Conservation (phyloP, 2,888 invertebrate species). For the Heliconius cydno region DNA sequence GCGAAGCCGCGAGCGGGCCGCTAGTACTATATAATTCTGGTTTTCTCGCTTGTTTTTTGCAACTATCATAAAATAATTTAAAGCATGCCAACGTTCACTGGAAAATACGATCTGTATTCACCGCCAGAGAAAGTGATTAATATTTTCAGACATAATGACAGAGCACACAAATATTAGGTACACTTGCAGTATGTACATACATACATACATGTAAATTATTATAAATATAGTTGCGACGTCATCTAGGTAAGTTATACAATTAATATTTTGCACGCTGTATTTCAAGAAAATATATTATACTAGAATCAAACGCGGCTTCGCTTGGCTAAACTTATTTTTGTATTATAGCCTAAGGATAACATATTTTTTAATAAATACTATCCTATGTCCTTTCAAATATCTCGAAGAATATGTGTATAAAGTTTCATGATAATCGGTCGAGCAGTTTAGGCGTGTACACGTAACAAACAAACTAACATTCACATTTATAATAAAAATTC, state of each 20-base stretch:
- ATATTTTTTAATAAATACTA: too few species aligned
- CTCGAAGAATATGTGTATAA: too few species aligned
- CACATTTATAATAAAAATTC: too few species aligned
- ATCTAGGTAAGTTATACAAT: not conserved
- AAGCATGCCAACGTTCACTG: conserved; percentile 19
- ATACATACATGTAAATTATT: not conserved
- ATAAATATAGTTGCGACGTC: not conserved
- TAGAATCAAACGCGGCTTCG: too few species aligned
- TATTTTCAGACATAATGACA: conserved; percentile 13
- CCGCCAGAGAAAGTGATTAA: conserved; percentile 67
- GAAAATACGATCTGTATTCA: conserved; percentile 51
- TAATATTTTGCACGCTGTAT: not conserved
- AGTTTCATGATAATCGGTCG: too few species aligned
- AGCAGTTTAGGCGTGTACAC: too few species aligned
- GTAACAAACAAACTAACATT: too few species aligned
- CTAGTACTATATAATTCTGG: not conserved
- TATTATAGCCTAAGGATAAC: too few species aligned
- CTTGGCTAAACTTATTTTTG: too few species aligned
- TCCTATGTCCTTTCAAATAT: too few species aligned
- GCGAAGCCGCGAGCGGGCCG: too few species aligned
- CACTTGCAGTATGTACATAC: not conserved
- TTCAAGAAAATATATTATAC: not conserved
- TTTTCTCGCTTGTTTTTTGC: not conserved
- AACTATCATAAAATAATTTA: conserved; percentile 15
- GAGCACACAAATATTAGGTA: conserved; percentile 7